These are phyloP conservation scores for Mesorhabditis belari DNA, from an alignment of 2,888 invertebrate genomes.

Conservation along the genomic window DNA sequence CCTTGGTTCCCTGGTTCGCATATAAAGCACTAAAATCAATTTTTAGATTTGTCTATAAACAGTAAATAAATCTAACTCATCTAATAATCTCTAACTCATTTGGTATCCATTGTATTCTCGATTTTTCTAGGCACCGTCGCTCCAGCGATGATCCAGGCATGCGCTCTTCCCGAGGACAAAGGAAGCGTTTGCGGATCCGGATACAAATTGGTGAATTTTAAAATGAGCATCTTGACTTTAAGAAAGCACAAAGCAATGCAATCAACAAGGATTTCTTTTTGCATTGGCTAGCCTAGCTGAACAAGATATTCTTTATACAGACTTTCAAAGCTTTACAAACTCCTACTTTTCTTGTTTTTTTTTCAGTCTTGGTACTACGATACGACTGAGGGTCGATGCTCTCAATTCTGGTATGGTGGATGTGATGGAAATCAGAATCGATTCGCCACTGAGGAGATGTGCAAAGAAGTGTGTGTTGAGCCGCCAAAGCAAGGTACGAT, in stretches of 20 bases:
- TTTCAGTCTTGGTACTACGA: conserved; percentile 53
- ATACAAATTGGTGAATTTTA: conserved; percentile 35
- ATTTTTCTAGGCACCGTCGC: conserved; percentile 45
- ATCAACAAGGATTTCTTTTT: neutral
- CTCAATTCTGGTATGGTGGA: conserved; percentile 46
- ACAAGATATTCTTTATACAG: neutral
- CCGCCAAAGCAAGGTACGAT: conserved; percentile 39
- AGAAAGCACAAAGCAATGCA: neutral
- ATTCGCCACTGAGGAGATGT: conserved; percentile 35
- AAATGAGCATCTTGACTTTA: neutral
- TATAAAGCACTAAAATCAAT: too few relatives aligned
- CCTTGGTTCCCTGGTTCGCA: too few relatives aligned
- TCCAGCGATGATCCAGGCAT: conserved; percentile 35
- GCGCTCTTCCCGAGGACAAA: conserved; percentile 44
- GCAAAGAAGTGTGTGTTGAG: conserved; percentile 38
- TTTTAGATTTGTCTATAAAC: too few relatives aligned
- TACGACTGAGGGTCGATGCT: conserved; percentile 14
- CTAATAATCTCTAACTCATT: too few relatives aligned
- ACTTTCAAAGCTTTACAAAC: neutral
- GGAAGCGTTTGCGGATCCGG: conserved; percentile 46
- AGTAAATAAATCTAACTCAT: too few relatives aligned
- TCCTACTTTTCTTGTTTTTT: conserved; percentile 55
- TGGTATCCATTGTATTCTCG: too few relatives aligned
- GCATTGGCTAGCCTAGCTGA: neutral
- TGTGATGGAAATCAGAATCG: conserved; percentile 49